Conservation (phyloP, 2,113 vertebrate genomes). For the Promerops cafer region DNA sequence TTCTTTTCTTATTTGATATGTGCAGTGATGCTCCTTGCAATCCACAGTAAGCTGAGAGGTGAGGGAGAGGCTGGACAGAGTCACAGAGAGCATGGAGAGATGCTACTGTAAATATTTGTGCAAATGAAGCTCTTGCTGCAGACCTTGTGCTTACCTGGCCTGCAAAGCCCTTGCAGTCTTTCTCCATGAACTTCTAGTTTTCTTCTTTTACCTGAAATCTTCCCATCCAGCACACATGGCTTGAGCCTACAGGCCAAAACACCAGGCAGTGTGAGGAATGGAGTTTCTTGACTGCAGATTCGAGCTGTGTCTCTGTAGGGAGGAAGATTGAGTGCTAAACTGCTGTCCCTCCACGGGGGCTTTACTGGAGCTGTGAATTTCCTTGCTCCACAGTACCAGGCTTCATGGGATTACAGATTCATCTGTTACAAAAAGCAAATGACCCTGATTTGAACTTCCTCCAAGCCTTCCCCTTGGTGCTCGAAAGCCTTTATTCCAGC, state of each 20-base stretch:
- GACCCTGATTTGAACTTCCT: constrained; percentile 34
- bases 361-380: neutral
- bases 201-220: neutral
- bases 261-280: neutral
- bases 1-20: neutral
- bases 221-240: neutral
- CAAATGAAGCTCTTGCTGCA: neutral
- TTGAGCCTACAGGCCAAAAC: neutral
- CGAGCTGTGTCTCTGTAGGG: neutral
- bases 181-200: neutral
- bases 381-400: neutral
- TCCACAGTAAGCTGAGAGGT: neutral
- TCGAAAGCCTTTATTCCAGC: neutral
- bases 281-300: neutral
- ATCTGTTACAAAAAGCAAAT: neutral
- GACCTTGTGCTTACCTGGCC: neutral
- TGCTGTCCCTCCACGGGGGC: neutral
- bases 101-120: too few species aligned
- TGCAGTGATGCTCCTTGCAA: neutral
- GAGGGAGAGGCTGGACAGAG: neutral
- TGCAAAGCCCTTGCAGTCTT: neutral
- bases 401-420: neutral
- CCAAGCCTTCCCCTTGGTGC: neutral
- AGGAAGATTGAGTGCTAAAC: neutral
- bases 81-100: neutral